These are phyloP conservation scores for Poicephalus gulielmi DNA, from an alignment of 2,113 vertebrate species.

Conservation along the genomic window DNA sequence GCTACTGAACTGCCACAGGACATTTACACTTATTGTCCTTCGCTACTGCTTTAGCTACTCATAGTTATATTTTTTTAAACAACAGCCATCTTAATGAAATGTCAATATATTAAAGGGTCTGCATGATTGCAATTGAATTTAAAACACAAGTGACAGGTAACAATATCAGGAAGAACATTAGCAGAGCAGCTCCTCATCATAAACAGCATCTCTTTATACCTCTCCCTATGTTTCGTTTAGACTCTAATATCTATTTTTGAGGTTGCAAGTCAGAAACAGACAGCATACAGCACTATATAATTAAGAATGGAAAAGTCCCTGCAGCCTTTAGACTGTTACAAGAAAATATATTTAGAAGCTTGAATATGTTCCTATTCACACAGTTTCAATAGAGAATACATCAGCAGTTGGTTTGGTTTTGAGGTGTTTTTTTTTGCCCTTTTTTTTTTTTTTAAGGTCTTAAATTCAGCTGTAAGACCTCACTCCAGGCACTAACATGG, in stretches of 20 bases:
- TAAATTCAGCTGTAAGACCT: not conserved
- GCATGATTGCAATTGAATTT: not conserved
- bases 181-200: not conserved
- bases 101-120: not conserved
- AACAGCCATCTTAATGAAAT: not conserved
- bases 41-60: not conserved
- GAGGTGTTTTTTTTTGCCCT: not conserved
- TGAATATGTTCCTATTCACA: constrained; percentile 16
- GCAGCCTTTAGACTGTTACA: constrained; percentile 3
- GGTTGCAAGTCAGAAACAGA: constrained; percentile 38
- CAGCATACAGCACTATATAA: not conserved
- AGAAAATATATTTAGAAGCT: constrained; percentile 43
- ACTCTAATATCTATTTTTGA: constrained; percentile 11
- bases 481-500: not conserved
- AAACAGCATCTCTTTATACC: not conserved
- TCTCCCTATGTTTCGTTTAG: not conserved
- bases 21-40: not conserved
- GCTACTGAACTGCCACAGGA: not conserved
- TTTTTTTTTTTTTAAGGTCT: not conserved
- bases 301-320: constrained; percentile 52
- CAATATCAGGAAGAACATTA: not conserved
- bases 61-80: not conserved
- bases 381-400: not conserved
- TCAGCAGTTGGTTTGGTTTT: not conserved
- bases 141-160: not conserved